Base-by-base conservation (phyloP, 2,113 vertebrate genomes). In the Empidonax alnorum region DNA sequence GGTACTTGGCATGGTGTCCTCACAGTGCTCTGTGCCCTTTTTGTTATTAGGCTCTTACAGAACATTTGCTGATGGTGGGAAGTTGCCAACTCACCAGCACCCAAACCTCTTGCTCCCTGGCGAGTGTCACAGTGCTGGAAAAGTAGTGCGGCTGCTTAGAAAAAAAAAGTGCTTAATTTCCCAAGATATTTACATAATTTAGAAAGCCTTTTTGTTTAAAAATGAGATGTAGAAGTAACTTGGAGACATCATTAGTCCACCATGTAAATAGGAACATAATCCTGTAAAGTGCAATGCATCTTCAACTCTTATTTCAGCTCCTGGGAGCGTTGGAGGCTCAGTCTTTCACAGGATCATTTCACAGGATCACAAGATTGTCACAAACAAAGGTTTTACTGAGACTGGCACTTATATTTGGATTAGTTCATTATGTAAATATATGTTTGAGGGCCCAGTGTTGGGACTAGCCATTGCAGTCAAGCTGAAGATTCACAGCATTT, bases 61-160 rank as follows among this genome's bases (percentile, higher is more conserved):
- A 96, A 90, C 92, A 97, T 97, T 98, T 97, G 96, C 97, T 97
- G 90, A 91, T 12, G 16, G 49, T 98, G 96, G 96, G 94, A 80
- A 44, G 18, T 6, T 80, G 96, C 97, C 97, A 98, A 77, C 66
- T 72, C 93, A 94, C 84, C 35, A 95, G 91, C 93, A 96, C 94
- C 84, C 77, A 88, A 87, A 81, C 66, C 88, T 97, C 84, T 79
- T 72, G 82, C 91, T 90, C 97, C 87, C 69, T 93, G 95, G 92
- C 78, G 93, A 96, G 87, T 21, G 33, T 96, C 91, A 96, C 74
- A 90, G 39, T 4, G 4, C 73, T 96, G 67, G 16, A 66, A 95
- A 94, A 96, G 86, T 90, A 97, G 77, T 77, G 76, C 31, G 44
- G 56, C 47, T 42, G 56, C 50, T 78, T 72, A 59, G 46, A 94